A percentile compares a stretch with the other conserved stretches of the same genome.
Evolutionary conservation across 2,113 vertebrate species (phyloP).

Genomic region (Protobothrops flavoviridis): DNA sequence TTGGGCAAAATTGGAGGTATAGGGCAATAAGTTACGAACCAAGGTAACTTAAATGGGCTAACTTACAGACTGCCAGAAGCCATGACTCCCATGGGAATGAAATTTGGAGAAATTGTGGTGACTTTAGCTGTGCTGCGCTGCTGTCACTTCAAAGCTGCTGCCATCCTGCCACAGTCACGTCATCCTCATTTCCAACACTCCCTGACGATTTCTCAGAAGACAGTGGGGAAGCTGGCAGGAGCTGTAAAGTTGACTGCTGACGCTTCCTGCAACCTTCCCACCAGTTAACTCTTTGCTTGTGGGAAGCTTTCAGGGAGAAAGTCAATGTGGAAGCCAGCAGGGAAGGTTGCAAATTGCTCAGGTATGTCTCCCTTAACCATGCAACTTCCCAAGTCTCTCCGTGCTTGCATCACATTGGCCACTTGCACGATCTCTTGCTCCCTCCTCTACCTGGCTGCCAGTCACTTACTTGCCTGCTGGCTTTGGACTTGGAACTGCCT

Average conservation of each 20-base stretch:
- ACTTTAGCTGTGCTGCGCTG: not conserved
- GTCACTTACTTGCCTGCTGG: not conserved
- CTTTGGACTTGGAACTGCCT: not conserved
- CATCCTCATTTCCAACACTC: not conserved
- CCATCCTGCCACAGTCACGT: not conserved
- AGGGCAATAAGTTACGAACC: too few relatives aligned
- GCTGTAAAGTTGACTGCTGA: not conserved
- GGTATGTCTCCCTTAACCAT: not conserved
- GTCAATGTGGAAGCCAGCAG: not conserved
- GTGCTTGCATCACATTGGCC: too few relatives aligned
- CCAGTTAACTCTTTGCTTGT: not conserved
- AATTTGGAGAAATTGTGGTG: not conserved
- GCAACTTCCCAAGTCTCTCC: not conserved
- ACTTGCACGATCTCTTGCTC: not conserved
- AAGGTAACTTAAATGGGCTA: not conserved
- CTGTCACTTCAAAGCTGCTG: not conserved
- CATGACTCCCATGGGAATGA: not conserved
- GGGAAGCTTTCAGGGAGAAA: not conserved
- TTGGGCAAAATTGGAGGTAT: not conserved
- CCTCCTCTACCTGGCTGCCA: not conserved
- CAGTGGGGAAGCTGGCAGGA: not conserved
- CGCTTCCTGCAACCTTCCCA: not conserved
- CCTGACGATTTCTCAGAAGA: not conserved
- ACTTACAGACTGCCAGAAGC: not conserved
- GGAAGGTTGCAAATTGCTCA: not conserved